Conservation (phyloP, 2,797 vertebrate genomes). For the Ptychobarbus kaznakovi region DNA sequence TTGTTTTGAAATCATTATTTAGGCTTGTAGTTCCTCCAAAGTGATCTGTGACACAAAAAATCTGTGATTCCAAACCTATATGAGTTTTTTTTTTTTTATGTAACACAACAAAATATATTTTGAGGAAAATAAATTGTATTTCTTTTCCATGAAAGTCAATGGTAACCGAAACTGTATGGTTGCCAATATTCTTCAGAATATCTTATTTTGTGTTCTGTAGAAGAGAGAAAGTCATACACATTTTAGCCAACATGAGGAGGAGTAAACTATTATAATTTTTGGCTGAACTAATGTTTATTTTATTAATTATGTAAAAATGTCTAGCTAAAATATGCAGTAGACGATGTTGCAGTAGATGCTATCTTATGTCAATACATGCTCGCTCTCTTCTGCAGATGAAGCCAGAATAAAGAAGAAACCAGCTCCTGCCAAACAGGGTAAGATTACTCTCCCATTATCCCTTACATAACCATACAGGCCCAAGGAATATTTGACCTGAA, state of each 20-base stretch:
- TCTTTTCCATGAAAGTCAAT: neutral
- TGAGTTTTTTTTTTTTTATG: neutral
- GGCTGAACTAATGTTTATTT: neutral
- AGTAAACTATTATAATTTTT: neutral
- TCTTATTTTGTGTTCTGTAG: neutral
- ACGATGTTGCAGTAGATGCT: constrained; percentile 1
- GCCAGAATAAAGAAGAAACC: constrained; percentile 95
- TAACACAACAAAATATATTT: neutral
- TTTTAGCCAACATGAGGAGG: neutral
- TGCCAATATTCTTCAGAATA: neutral
- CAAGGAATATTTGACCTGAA: neutral
- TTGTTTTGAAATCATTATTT: neutral
- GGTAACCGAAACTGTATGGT: neutral
- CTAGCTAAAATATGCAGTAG: neutral
- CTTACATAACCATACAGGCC: neutral
- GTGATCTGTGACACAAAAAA: too few relatives aligned
- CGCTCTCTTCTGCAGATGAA: constrained; percentile 81
- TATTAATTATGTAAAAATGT: neutral
- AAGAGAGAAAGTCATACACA: neutral
- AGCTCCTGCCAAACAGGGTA: constrained; percentile 91
- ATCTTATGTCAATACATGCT: constrained; percentile 13
- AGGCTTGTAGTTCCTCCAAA: neutral
- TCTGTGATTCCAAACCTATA: neutral
- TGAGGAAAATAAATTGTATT: too few relatives aligned
- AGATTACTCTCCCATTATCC: constrained; percentile 37